Evolutionary conservation across 2,888 invertebrate species (phyloP), one percentile per base, ranked within the genome.

Genomic region (Leucophenga maculata): DNA sequence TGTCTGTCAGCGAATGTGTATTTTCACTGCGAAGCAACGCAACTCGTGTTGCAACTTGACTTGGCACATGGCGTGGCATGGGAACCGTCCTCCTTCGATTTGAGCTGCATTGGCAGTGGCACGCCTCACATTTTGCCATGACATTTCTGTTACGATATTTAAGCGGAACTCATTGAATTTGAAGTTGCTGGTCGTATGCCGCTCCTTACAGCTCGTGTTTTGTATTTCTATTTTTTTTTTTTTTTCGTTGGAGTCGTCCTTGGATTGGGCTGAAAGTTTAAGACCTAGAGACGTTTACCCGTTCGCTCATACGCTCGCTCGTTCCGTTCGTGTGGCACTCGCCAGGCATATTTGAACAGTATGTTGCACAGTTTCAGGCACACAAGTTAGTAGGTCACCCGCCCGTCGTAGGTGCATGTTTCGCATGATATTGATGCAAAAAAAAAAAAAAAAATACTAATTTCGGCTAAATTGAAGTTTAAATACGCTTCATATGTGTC

Each of bases 291-390:
- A 32, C 60, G 11, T 39, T 39, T 55, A n/a, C n/a, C n/a, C 22
- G 22, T 55, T 22, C 22, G 22, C 14, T 22, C 55, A 14, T 57
- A n/a, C 22, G 22, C 22, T 22, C 22, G 22, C 14, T 22, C 55
- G 26, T 57, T 32, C 31, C 14, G 22, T 60, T 64, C 62, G 46
- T 22, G 26, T 48, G 55, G 39, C 39, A 39, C 39, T 39, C 39
- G 9, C 39, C 39, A 74, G 75, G 69, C 72, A 74, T 73, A 75
- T 71, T 75, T 72, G 67, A 74, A 72, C 68, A 71, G 68, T 68
- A 62, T 67, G 68, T 70, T 76, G 77, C 75, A 76, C 73, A 75
- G 50, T 46, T 66, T 20, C 32, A 55, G 62, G 26, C 14, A 20
- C 62, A 46, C 62, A 48, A 20, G 14, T 64, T 64, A 46, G 46